Conservation (phyloP, 2,888 invertebrate species). For the Lepidochitona cinerea region DNA sequence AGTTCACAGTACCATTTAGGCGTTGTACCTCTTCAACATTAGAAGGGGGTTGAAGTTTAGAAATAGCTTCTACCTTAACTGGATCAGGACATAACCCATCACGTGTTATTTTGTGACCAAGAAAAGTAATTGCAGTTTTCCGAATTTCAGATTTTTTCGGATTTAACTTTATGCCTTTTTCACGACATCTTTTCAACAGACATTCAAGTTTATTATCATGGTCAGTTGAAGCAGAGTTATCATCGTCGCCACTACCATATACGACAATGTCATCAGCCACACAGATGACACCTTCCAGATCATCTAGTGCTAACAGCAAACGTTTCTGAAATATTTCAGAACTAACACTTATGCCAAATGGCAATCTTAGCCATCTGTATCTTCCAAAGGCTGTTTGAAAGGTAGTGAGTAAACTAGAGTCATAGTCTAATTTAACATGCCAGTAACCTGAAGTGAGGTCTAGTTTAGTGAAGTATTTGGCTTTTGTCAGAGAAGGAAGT, state of each 20-base stretch:
- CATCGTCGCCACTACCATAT: background rate
- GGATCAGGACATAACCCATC: background rate
- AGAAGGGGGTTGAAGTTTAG: background rate
- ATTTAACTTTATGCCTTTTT: too few relatives aligned
- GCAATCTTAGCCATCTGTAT: background rate
- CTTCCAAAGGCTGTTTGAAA: background rate
- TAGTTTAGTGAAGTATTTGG: background rate
- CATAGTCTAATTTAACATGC: background rate
- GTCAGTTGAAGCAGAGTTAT: too few relatives aligned
- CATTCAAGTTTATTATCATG: too few relatives aligned
- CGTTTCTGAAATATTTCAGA: background rate
- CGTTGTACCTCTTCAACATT: constrained; percentile 5
- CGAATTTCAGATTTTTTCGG: too few relatives aligned
- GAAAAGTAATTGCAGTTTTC: background rate
- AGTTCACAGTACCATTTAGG: constrained; percentile 12
- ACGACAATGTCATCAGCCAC: background rate
- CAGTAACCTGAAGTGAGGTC: background rate
- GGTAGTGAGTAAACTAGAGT: background rate
- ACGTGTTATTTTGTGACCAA: background rate
- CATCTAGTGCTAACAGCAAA: background rate
- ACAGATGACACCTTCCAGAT: background rate
- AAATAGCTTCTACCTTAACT: constrained; percentile 8
- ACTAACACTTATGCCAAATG: background rate
- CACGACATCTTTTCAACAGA: too few relatives aligned
- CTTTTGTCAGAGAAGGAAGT: background rate